Evolutionary conservation across 2,888 invertebrate species (phyloP).

Genomic region (Eremobia ochroleuca): DNA sequence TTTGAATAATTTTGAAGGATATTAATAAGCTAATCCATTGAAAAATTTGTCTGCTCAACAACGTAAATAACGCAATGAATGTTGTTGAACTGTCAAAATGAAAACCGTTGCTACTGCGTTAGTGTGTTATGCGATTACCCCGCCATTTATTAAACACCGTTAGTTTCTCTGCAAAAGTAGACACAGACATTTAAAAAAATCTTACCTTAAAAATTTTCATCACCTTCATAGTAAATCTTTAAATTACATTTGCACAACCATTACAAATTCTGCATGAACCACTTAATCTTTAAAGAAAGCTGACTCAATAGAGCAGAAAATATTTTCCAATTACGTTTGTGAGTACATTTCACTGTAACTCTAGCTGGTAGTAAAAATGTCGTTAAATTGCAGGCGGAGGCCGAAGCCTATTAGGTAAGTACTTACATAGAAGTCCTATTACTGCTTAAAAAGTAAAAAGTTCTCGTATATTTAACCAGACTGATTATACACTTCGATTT

Average conservation of each 20-base stretch:
- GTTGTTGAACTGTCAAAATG: too few relatives aligned
- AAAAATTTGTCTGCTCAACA: too few relatives aligned
- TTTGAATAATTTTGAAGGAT: too few relatives aligned
- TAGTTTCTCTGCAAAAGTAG: background rate
- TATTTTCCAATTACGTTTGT: conserved; percentile 54
- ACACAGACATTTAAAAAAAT: background rate
- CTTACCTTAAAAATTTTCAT: too few relatives aligned
- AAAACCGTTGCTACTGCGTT: too few relatives aligned
- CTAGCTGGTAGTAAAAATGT: conserved; percentile 40
- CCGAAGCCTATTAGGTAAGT: conserved; percentile 28
- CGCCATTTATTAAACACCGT: background rate
- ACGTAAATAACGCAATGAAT: too few relatives aligned
- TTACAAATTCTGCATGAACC: background rate
- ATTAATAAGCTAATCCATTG: too few relatives aligned
- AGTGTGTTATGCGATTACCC: too few relatives aligned
- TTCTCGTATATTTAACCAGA: background rate
- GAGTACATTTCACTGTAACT: conserved; percentile 43
- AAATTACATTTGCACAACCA: background rate
- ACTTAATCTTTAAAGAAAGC: conserved; percentile 15
- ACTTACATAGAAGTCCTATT: conserved; percentile 25
- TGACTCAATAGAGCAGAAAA: conserved; percentile 27
- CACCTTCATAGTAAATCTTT: background rate
- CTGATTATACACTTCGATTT: background rate
- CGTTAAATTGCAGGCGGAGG: conserved; percentile 47
- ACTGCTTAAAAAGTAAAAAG: conserved; percentile 28